These are phyloP conservation scores for Protonemura montana DNA, from an alignment of 2,888 invertebrate species.

Conservation along the genomic window DNA sequence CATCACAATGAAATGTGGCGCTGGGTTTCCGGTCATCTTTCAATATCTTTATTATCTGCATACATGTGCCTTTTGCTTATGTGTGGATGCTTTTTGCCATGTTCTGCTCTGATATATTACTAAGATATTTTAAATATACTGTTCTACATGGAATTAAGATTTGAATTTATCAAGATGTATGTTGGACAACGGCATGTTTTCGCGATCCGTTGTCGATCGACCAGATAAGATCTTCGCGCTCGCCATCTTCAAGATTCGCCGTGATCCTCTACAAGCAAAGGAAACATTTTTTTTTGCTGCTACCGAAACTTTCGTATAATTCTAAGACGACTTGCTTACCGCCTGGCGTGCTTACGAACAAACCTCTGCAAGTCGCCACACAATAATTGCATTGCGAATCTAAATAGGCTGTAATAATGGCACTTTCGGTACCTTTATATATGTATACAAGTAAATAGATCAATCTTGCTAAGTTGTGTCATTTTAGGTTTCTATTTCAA, in stretches of 20 bases:
- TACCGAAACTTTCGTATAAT: not conserved
- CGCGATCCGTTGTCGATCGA: not conserved
- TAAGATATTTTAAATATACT: slow-evolving; percentile 22
- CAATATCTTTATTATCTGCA: slow-evolving; percentile 33
- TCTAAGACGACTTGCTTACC: not conserved
- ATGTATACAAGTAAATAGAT: not conserved
- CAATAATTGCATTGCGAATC: not conserved
- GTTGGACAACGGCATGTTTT: slow-evolving; percentile 16
- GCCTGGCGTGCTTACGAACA: not conserved
- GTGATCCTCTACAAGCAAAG: not conserved
- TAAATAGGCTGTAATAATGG: not conserved
- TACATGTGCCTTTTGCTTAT: not conserved
- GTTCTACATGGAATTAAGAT: not conserved
- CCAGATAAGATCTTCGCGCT: not conserved
- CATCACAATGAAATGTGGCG: not conserved
- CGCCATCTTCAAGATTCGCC: not conserved
- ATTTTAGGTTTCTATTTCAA: not conserved
- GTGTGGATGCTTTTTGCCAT: slow-evolving; percentile 19
- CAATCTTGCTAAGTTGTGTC: not conserved
- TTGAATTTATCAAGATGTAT: not conserved
- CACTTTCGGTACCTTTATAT: too few species aligned
- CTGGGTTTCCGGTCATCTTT: slow-evolving; percentile 37
- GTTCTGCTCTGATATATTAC: slow-evolving; percentile 19
- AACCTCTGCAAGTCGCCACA: not conserved
- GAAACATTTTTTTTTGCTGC: not conserved